These are phyloP conservation scores for Sericinus montela DNA, from an alignment of 2,888 invertebrate species.

Conservation along the genomic window DNA sequence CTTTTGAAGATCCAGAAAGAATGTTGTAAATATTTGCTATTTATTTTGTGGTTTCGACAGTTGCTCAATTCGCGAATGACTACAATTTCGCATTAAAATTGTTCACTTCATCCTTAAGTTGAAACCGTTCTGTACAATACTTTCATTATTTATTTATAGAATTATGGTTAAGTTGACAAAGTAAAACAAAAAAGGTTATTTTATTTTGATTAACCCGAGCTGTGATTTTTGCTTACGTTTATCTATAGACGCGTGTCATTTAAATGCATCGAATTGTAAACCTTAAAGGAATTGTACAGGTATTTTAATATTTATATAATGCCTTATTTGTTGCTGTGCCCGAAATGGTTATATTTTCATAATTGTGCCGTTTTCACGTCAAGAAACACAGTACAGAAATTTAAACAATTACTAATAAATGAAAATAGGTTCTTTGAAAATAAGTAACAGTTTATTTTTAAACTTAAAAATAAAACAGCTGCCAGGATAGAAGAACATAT, in stretches of 20 bases:
- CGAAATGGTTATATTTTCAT: slow-evolving; percentile 43
- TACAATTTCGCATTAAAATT: slow-evolving; percentile 32
- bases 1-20: slow-evolving; percentile 23
- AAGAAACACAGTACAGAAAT: too few relatives aligned
- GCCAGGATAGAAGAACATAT: too few relatives aligned
- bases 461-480: too few relatives aligned
- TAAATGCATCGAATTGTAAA: slow-evolving; percentile 10
- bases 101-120: slow-evolving; percentile 58
- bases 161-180: slow-evolving; percentile 62
- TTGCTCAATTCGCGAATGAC: slow-evolving; percentile 34
- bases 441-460: too few relatives aligned
- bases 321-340: slow-evolving; percentile 33
- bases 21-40: slow-evolving; percentile 38
- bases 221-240: slow-evolving; percentile 76
- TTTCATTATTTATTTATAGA: slow-evolving; percentile 75
- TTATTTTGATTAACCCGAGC: slow-evolving; percentile 77
- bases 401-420: too few relatives aligned
- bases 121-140: slow-evolving; percentile 68
- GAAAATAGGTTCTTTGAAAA: too few relatives aligned
- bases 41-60: slow-evolving; percentile 28
- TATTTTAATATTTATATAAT: not conserved
- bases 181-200: slow-evolving; percentile 67
- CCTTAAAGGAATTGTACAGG: slow-evolving; percentile 10
- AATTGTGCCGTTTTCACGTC: slow-evolving; percentile 14
- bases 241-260: slow-evolving; percentile 40